Evolutionary conservation across 2,888 invertebrate species (phyloP), one percentile per base, ranked within the genome.

Genomic region (Pseudococcus longispinus): DNA sequence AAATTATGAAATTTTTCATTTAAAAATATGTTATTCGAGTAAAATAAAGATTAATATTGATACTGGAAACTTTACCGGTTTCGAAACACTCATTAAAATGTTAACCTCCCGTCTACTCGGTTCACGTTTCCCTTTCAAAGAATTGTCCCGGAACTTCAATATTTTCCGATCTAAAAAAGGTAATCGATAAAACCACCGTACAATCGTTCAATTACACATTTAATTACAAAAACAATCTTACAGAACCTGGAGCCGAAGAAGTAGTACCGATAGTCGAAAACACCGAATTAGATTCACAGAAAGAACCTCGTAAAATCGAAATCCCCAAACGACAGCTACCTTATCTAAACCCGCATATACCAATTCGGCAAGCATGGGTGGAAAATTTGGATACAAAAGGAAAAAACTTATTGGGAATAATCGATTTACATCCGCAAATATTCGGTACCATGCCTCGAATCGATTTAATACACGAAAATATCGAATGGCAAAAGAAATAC

Each of bases 381-480:
- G 96, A 96, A 90, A 96, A 95, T 91, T 90, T 96, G 65, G 94
- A 96, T 90, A 93, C 95, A 0, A 91, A 95, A 23, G 93, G 94
- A 88, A 95, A 95, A 89, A 93, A 94, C 88, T 96, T 96, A 91
- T 90, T 97, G n/a, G 97, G 96, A 0, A 91, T 98, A 1, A 92
- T 98, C 46, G 95, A 96, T 90, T 91, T 99, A 60, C 98, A 99
- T 92, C 98, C 99, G 0, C 93, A 94, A 88, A 92, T 98, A 11
- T 98, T 96, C 91, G 97, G 94, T 0, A 92, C 93, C 0, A 93
- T 94, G 89, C 98, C 98, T 0, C 93, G 98, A 85, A 93, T 97
- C 55, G 98, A 98, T 91, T 91, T 98, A 15, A 94, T 99, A 85
- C 95, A 96, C 88, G 93, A 94, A 88, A 99, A 99, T 92, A 91